Percentiles rank a stretch among this genome's conserved stretches.
These are phyloP conservation scores for Papilio machaon DNA, from an alignment of 1,140 invertebrate genomes.

Conservation along the genomic window DNA sequence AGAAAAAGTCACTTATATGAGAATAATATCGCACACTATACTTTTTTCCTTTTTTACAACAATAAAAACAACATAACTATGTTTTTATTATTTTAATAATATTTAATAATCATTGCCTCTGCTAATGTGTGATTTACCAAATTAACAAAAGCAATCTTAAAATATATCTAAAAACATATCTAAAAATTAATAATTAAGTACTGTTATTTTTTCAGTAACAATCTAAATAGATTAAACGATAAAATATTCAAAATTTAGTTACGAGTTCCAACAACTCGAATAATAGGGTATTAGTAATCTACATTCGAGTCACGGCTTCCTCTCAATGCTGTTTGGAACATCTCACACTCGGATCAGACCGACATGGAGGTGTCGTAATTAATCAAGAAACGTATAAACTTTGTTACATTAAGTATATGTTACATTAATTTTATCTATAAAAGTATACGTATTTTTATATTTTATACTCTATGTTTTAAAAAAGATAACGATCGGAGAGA, in stretches of 20 bases:
- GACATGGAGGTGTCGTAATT: conserved; percentile 26
- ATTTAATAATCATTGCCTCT: too few relatives aligned
- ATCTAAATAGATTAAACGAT: too few relatives aligned
- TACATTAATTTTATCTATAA: not conserved
- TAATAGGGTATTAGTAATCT: conserved; percentile 16
- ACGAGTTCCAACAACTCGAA: not conserved
- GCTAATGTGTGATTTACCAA: too few relatives aligned
- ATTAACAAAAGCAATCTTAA: too few relatives aligned
- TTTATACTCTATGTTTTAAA: not conserved
- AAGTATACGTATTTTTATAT: not conserved
- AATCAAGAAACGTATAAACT: not conserved
- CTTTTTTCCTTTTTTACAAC: too few relatives aligned
- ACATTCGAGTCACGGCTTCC: conserved; percentile 13
- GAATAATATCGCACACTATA: too few relatives aligned
- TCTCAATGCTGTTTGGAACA: not conserved
- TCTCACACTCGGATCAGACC: not conserved
- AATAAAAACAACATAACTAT: too few relatives aligned
- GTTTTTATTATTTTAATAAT: too few relatives aligned
- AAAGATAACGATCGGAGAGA: not conserved
- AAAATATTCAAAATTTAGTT: conserved; percentile 1
- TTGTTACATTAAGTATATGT: not conserved
- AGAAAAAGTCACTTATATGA: too few relatives aligned
- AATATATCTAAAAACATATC: too few relatives aligned
- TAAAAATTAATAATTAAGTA: too few relatives aligned
- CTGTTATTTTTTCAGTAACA: too few relatives aligned